Base-by-base conservation (phyloP, 2,113 vertebrate genomes). In the Progne subis region DNA sequence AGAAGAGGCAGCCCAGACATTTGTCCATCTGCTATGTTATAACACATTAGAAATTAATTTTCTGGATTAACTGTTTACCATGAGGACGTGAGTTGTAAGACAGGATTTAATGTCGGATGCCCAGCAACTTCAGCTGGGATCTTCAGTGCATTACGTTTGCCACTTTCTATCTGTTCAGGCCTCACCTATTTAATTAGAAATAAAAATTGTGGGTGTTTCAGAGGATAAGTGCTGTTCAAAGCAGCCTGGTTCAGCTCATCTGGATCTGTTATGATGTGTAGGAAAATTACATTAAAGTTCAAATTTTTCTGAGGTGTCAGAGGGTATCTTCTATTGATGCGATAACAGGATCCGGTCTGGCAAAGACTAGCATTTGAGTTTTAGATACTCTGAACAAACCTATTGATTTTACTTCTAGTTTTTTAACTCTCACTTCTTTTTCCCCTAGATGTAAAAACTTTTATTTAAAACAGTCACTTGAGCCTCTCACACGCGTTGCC, bases 401-500 rank as follows among this genome's bases (percentile, higher is more conserved):
- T 64, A 46, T 8, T 49, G 37, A 32, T 86, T 81, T 75, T 78
- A 46, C 43, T 69, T 20, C 37, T 78, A 8, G 12, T 57, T 84
- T 86, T 61, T 43, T 78, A 79, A 57, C 53, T 88, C 18, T 39
- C 14, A n/a, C 19, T 86, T 34, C 49, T 75, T 87, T 64, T 55
- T 24, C 9, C 56, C 32, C 14, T 78, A 60, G 37, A 68, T 92
- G 82, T 71, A 71, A 88, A 92, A 93, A 88, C 44, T 90, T 94
- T 41, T 82, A 55, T 85, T 88, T 95, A 41, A 91, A 88, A 61
- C 28, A 77, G 69, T 52, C 92, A 81, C 74, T 90, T 47, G 78
- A 72, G 83, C 63, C 52, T 76, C 39, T 89, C 47, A 61, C 29
- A 77, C 56, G 65, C 19, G 15, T 39, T 88, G 37, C 47, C 41